Evolutionary conservation across 2,888 invertebrate species (phyloP), one percentile per base, ranked within the genome.

Genomic region (Agapostemon virescens): DNA sequence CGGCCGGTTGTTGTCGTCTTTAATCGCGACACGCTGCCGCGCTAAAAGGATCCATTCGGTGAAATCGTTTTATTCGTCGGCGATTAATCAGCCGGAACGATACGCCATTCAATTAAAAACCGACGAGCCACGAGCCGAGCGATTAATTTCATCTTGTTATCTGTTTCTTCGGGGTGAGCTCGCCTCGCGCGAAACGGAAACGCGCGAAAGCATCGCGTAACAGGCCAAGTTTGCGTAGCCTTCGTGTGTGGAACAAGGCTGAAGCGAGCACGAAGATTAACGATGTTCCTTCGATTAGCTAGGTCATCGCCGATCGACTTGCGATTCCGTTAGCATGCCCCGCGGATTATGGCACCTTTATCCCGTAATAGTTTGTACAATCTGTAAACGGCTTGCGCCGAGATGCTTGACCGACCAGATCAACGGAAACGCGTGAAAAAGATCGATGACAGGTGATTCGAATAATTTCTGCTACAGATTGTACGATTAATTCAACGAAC

Each of bases 201-300:
- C 26, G 30, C 26, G 30, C 17, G 58, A 17, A 36, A 49, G 36
- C n/a, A 30, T 36, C 11, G 17, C 5, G 38, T 26, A 71, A 66
- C 36, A 33, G 63, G 55, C 15, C 26, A 15, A 20, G 66, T 15
- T 40, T 2, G 55, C 15, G 13, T 13, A 63, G 30, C 49, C 66
- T 58, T 74, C n/a, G 52, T 36, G 15, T 36, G 17, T 40, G 42
- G 23, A 36, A 75, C 58, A 17, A 40, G 38, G 15, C 55, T 75
- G 66, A 23, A n/a, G 30, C 20, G n/a, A 66, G 58, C 38, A 40
- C 2, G 26, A 33, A 1, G 52, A 69, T 76, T 33, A 49, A 64
- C 45, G 42, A 38, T 4, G 45, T 58, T 20, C 5, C 55, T 76
- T 30, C 30, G 55, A 64, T 9, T 11, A 2, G 30, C 68, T 49